phyloP scores from a whole-genome alignment of 1,140 invertebrate species.

The Camponotus floridanus region DNA sequence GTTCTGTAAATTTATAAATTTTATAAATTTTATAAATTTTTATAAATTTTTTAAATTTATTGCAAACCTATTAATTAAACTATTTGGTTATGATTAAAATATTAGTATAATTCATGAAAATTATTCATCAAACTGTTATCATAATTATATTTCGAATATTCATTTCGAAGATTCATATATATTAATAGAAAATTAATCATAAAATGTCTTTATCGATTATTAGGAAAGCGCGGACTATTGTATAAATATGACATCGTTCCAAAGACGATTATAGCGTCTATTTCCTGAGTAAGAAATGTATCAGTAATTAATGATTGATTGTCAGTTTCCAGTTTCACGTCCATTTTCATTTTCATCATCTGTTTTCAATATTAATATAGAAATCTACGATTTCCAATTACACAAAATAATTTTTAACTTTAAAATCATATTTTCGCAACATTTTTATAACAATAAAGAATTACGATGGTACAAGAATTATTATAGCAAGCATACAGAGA shows the following conservation, averaged over 20 bases:
- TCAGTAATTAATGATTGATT: constrained; percentile 44
- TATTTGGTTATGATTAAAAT: not conserved
- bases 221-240: constrained; percentile 21
- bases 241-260: constrained; percentile 27
- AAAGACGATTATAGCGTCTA: not conserved
- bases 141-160: constrained; percentile 27
- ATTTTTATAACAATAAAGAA: not conserved
- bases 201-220: constrained; percentile 45
- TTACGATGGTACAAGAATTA: constrained; percentile 1
- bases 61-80: not conserved
- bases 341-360: constrained; percentile 4
- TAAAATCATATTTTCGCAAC: not conserved
- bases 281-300: not conserved
- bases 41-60: not conserved
- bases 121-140: constrained; percentile 52
- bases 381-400: not conserved
- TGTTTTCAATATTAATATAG: not conserved
- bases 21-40: constrained; percentile 6
- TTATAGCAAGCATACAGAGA: not conserved
- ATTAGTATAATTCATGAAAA: constrained; percentile 17
- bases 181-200: constrained; percentile 51
- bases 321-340: constrained; percentile 11
- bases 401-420: not conserved
- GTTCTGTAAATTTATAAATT: not conserved
- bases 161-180: constrained; percentile 4